Base-by-base conservation (phyloP, 2,888 invertebrate genomes). In the Terebella lapidaria region DNA sequence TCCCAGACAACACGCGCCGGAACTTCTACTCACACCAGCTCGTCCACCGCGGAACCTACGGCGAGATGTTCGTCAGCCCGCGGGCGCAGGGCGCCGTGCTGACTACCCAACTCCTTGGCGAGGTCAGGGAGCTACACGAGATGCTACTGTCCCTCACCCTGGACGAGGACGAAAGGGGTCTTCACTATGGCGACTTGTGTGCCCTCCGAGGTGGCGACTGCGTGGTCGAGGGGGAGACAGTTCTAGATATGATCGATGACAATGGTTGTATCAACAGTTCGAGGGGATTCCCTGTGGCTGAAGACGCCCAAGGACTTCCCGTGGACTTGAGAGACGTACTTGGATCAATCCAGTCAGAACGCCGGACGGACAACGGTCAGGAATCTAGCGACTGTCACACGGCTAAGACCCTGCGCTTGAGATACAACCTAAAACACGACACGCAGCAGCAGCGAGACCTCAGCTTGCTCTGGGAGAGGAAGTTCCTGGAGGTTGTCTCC, bases 171-270 rank as follows among this genome's bases (percentile, higher is more conserved):
- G 54, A 25, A 4, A 52, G 61, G 24, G 53, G 49, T n/a, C 56
- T 68, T 29, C 30, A 20, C 18, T 61, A 54, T 49, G 45, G 47
- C 10, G 60, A 65, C 28, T 30, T 68, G 26, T 70, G 70, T 60
- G 69, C 68, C 3, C 55, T 57, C 57, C 57, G 67, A 2, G 26
- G 27, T 28, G 47, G 54, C 24, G 20, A 28, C 4, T 70, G 70
- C 57, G 60, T 67, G 1, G 63, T 70, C 4, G 66, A 63, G 20
- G 67, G 68, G 3, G 25, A 24, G 1, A 30, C 22, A 3, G 28
- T 49, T 2, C n/a, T 58, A 1, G 27, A 45, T 3, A n/a, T 20
- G 1, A 29, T 58, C 49, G n/a, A 26, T 10, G n/a, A n/a, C n/a
- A 22, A 35, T 35, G 45, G 29, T 47, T 25, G 45, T 26, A 18